A percentile compares a stretch with the other conserved stretches of the same genome.
Evolutionary conservation across 2,797 vertebrate genomes (phyloP).

Genomic region (Sylvilagus floridanus): DNA sequence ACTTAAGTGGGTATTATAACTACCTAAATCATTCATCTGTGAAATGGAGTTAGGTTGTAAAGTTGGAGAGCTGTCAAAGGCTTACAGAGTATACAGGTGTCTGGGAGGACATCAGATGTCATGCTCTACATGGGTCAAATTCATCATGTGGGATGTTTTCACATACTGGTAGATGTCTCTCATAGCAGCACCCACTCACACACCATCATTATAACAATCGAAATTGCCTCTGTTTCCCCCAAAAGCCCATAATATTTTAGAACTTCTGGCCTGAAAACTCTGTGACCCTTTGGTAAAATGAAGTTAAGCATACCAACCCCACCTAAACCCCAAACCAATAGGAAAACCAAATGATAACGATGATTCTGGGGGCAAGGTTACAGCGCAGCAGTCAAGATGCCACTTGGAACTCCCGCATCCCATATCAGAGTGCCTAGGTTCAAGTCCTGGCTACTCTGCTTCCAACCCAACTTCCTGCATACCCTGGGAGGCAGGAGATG

Average conservation of each 20-base stretch:
- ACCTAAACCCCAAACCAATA: neutral
- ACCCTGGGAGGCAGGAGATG: too few relatives aligned
- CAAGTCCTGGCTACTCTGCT: too few relatives aligned
- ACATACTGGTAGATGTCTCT: too few relatives aligned
- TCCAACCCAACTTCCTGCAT: too few relatives aligned
- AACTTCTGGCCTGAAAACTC: neutral
- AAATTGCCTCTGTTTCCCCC: neutral
- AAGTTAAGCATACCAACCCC: neutral
- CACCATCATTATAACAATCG: neutral
- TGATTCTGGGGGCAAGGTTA: neutral
- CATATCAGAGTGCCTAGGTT: too few relatives aligned
- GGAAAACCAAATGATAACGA: conserved; percentile 27
- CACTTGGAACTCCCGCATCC: too few relatives aligned
- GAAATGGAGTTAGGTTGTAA: neutral
- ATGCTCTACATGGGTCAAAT: neutral
- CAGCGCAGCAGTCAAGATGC: neutral
- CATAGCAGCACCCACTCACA: neutral
- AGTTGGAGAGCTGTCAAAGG: neutral
- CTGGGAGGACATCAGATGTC: neutral
- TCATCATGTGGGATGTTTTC: neutral
- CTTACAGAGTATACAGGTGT: neutral
- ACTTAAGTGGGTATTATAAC: neutral
- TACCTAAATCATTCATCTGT: neutral
- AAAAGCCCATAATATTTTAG: neutral
- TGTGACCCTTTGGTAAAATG: neutral